Base-by-base conservation (phyloP, 2,888 invertebrate genomes). In the Rhagonycha fulva region DNA sequence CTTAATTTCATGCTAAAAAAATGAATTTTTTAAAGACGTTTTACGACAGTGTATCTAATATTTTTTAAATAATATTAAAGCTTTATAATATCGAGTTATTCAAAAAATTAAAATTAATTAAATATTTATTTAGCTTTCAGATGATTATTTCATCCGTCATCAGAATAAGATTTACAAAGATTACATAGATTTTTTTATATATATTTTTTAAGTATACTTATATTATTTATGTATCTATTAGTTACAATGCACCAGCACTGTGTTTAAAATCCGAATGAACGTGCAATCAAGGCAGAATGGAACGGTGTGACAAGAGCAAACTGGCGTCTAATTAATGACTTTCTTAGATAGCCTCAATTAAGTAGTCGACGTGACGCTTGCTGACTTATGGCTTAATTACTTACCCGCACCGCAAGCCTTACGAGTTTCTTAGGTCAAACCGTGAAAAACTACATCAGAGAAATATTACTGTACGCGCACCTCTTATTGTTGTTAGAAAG, bases 351-450 rank as follows among this genome's bases (percentile, higher is more conserved):
- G 84, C 83, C 84, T 82, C 84, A 84, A 85, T 85, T 84, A 84
- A 84, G 83, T 81, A 81, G 79, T 82, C 78, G 81, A 83, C 83
- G 84, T 85, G 83, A 83, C 80, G 82, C 81, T 81, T 81, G 82
- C 84, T 84, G 84, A 85, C 85, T 84, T 85, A 85, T 84, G 81
- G 82, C 83, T 85, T 85, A 84, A 85, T 84, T 84, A 84, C 82
- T 80, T 77, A 67, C 74, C 77, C 76, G 78, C 62, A 72, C 76
- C 79, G 76, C 79, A 77, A 78, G 74, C 75, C 75, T 77, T 75
- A 77, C 77, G 77, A 74, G 72, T 75, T 71, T 67, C 77, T 75
- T 77, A 70, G 75, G 75, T 70, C 75, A 72, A 72, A 74, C 70
- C 72, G 32, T 73, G 75, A 77, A 77, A 77, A 77, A 75, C 75